phyloP scores from a whole-genome alignment of 2,888 invertebrate genomes.

The Trissoscelio sp. region DNA sequence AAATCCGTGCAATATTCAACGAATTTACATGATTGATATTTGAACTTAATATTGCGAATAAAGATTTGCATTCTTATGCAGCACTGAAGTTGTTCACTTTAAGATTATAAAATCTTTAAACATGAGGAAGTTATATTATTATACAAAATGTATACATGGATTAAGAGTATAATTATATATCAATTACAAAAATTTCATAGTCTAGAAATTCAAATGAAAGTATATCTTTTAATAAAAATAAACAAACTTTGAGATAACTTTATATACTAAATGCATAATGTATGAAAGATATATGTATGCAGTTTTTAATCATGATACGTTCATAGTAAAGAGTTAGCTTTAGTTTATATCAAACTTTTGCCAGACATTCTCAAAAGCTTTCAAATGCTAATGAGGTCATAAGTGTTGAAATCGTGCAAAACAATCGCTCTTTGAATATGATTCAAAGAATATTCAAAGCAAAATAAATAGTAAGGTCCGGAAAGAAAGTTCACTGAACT shows the following conservation, averaged over 20 bases:
- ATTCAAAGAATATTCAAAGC: background rate
- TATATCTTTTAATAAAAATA: too few relatives aligned
- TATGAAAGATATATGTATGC: background rate
- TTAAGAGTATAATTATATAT: background rate
- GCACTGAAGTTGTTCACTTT: background rate
- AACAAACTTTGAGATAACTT: background rate
- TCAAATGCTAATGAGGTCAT: slow-evolving; percentile 24
- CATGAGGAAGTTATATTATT: background rate
- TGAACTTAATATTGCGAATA: slow-evolving; percentile 6
- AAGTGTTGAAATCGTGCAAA: slow-evolving; percentile 15
- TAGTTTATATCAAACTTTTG: slow-evolving; percentile 5
- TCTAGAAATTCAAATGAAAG: too few relatives aligned
- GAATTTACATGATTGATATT: background rate
- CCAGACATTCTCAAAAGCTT: background rate
- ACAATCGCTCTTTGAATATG: slow-evolving; percentile 17
- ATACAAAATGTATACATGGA: background rate
- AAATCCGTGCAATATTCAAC: background rate
- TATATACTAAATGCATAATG: background rate
- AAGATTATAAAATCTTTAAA: slow-evolving; percentile 4
- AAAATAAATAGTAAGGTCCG: background rate
- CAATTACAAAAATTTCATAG: background rate
- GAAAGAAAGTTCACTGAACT: slow-evolving; percentile 1
- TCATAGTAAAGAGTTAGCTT: background rate
- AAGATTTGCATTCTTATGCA: slow-evolving; percentile 3
- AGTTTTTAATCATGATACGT: background rate